Evolutionary conservation across 2,113 vertebrate species (phyloP), one percentile per base, ranked within the genome.

Genomic region (Naja naja): DNA sequence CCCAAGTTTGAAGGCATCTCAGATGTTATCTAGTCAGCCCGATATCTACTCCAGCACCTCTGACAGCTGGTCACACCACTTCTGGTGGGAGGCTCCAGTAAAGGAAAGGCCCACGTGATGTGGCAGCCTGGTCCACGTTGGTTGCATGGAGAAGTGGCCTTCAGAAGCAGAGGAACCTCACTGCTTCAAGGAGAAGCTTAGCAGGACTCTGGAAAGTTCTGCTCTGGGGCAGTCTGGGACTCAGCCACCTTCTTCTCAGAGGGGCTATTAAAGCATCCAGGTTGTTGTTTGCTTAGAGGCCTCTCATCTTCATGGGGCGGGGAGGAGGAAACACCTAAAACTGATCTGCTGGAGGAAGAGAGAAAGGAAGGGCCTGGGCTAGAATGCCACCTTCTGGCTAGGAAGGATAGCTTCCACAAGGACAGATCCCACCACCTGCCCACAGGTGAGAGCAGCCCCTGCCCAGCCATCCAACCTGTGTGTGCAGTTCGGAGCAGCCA

Each of bases 71-170:
- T 11, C 25, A 6, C 5, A 22, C 1, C 49, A 16, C 4, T 30
- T 30, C 45, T 30, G 25, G 12, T 16, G 27, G 5, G 30, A 87
- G 39, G 27, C 85, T 25, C 20, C 85, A 52, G 47, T 25, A 1
- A 43, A 20, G 74, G 14, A 10, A 2, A 27, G 0, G 3, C 0
- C 34, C 30, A 23, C 4, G 2, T 27, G 2, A 20, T 0, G 12
- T 1, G 10, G 69, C 0, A 4, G 49, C 85, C 85, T n/a, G 60
- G 14, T 60, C 60, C 64, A 69, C 0, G n/a, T 30, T 0, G 14
- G 12, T 0, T 16, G 30, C 2, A 0, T 18, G n/a, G 5, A 39
- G 69, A 18, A 18, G 6, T 2, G 27, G 47, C 9, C 5, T 49
- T 49, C 4, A 0, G 43, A 52, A 27, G 43, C 45, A 30, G 69